Evolutionary conservation across 2,888 invertebrate genomes (phyloP), one percentile per base, ranked within the genome.

Genomic region (Synanthedon formicaeformis): DNA sequence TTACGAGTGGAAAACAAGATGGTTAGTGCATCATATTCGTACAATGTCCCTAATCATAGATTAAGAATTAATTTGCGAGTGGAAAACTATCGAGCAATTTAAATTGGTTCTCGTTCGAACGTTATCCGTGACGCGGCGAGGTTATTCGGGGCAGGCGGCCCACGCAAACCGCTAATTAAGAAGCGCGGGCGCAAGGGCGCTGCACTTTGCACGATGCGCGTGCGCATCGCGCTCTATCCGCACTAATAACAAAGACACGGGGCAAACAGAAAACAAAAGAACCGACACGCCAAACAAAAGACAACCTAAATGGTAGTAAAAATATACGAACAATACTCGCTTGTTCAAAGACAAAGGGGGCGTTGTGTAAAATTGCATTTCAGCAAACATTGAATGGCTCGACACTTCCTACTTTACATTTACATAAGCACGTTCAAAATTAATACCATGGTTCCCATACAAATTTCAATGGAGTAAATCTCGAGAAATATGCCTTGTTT

Each of bases 141-240:
- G 80, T 79, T 78, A 81, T 81, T 78, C 80, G 69, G 78, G 72
- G 69, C 75, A 71, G 59, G 62, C 78, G 61, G 69, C 78, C 79
- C 75, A 80, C 80, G 75, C 73, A 69, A 57, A 64, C 66, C 76
- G 73, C 78, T 86, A 84, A 86, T 84, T 85, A 83, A 81, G 80
- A 82, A 80, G 77, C 76, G 81, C 78, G 69, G 74, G 77, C 77
- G 75, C 81, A 81, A 78, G 78, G 75, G 78, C 81, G 77, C 75
- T 80, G 81, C 81, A 79, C 74, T 70, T 68, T 64, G 55, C 63
- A 66, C 68, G 68, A 66, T 69, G 75, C 66, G 66, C 71, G 57
- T 57, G 62, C 68, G 63, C 58, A 65, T 34, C 55, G 54, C 61
- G 50, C 61, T 57, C 58, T 58, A 34, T 18, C 23, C 56, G 55